Conservation (phyloP, 1,140 invertebrate species). For the Pseudoatta argentina region DNA sequence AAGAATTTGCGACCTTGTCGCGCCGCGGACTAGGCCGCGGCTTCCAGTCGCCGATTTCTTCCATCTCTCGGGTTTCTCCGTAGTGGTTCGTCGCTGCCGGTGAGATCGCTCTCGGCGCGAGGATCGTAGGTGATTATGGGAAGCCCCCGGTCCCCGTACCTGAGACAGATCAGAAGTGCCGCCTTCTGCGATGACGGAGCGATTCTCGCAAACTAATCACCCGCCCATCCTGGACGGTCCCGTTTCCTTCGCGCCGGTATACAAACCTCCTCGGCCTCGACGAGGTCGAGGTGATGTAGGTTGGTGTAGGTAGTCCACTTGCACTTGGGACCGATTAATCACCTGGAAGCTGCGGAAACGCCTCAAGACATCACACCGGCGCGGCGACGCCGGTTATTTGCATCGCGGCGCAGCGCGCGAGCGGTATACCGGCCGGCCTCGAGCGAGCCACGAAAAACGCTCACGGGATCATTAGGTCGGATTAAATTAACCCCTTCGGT, state of each 20-base stretch:
- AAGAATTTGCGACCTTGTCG: constrained; percentile 74
- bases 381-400: constrained; percentile 70
- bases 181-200: constrained; percentile 77
- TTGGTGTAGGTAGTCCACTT: constrained; percentile 63
- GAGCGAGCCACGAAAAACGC: constrained; percentile 55
- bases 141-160: constrained; percentile 67
- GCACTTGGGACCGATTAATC: constrained; percentile 73
- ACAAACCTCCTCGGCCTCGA: constrained; percentile 49
- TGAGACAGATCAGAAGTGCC: constrained; percentile 76
- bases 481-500: constrained; percentile 62
- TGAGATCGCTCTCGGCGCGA: constrained; percentile 66
- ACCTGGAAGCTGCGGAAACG: constrained; percentile 72
- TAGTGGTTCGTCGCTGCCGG: constrained; percentile 60
- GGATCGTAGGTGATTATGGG: constrained; percentile 75
- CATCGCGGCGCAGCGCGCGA: constrained; percentile 58
- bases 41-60: constrained; percentile 57
- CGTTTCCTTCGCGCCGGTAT: constrained; percentile 70
- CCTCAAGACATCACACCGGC: constrained; percentile 57
- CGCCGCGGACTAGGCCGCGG: constrained; percentile 66
- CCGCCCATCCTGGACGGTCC: constrained; percentile 67
- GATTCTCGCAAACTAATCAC: constrained; percentile 77
- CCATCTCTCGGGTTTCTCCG: constrained; percentile 43
- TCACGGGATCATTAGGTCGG: constrained; percentile 63
- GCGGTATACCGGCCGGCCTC: constrained; percentile 33
- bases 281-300: constrained; percentile 49